phyloP scores from a whole-genome alignment of 2,113 vertebrate species.

The Chamaetylas fuelleborni region DNA sequence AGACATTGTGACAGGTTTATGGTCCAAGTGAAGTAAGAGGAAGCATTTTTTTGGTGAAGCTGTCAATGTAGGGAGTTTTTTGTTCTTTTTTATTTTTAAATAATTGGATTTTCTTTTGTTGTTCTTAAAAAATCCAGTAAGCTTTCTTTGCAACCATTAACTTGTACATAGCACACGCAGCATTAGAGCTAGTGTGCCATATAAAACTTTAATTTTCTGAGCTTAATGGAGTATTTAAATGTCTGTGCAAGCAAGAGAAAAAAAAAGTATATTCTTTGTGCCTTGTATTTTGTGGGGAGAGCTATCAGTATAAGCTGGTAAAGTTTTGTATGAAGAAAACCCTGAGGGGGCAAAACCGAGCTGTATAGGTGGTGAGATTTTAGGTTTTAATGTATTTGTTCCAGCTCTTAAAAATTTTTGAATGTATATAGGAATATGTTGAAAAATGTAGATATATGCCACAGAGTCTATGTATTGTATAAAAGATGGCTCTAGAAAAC shows the following conservation, averaged over 20 bases:
- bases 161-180: constrained; percentile 73
- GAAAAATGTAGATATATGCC: constrained; percentile 98
- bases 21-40: constrained; percentile 76
- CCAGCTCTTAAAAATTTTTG: constrained; percentile 89
- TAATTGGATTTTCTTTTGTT: constrained; percentile 66
- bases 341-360: constrained; percentile 75
- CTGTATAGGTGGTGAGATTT: constrained; percentile 80
- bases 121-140: constrained; percentile 28
- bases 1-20: constrained; percentile 72
- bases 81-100: not conserved
- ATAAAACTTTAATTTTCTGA: constrained; percentile 77
- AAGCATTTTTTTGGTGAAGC: constrained; percentile 68
- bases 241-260: constrained; percentile 94
- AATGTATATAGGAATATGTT: constrained; percentile 97
- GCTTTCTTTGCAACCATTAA: constrained; percentile 76
- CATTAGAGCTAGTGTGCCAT: constrained; percentile 77
- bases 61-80: constrained; percentile 13
- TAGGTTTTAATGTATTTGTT: constrained; percentile 88
- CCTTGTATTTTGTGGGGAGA: constrained; percentile 87
- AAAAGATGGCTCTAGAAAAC: constrained; percentile 96
- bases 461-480: constrained; percentile 99
- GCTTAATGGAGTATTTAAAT: constrained; percentile 82
- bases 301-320: constrained; percentile 79
- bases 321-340: constrained; percentile 82
- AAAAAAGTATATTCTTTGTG: constrained; percentile 94